Conservation (phyloP, 2,797 vertebrate genomes). For the Characodon lateralis region DNA sequence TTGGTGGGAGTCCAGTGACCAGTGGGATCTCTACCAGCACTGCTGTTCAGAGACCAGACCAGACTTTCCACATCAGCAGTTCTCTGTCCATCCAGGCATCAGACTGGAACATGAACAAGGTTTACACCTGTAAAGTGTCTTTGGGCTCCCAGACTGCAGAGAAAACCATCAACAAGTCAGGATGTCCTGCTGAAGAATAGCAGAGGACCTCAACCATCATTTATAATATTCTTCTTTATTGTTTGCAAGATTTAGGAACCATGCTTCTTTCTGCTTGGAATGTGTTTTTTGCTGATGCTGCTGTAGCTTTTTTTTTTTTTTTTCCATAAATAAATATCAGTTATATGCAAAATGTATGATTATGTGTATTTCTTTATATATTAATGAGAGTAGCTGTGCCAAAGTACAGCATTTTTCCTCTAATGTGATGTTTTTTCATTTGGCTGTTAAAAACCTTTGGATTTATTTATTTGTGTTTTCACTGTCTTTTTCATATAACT, state of each 20-base stretch:
- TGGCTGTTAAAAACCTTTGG: neutral
- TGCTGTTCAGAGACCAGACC: constrained; percentile 55
- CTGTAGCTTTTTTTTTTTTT: neutral
- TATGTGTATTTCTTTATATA: neutral
- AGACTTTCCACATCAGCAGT: constrained; percentile 72
- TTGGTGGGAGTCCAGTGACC: constrained; percentile 57
- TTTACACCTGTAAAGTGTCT: constrained; percentile 65
- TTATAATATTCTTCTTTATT: neutral
- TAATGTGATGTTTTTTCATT: neutral
- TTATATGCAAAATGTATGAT: neutral
- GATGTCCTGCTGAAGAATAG: constrained; percentile 30
- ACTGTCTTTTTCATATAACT: neutral
- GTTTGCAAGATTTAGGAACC: neutral
- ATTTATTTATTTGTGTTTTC: neutral
- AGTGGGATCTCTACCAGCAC: constrained; percentile 62
- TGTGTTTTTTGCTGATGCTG: neutral
- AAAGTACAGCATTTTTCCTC: no score
- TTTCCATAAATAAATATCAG: neutral
- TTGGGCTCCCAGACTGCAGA: constrained; percentile 49
- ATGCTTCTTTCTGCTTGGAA: neutral
- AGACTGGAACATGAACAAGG: constrained; percentile 52
- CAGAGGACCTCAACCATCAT: neutral
- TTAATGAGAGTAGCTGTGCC: neutral
- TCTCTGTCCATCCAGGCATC: constrained; percentile 55
- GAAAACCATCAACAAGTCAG: constrained; percentile 49